Evolutionary conservation across 2,888 invertebrate species (phyloP).

Genomic region (Parnassius glacialis): DNA sequence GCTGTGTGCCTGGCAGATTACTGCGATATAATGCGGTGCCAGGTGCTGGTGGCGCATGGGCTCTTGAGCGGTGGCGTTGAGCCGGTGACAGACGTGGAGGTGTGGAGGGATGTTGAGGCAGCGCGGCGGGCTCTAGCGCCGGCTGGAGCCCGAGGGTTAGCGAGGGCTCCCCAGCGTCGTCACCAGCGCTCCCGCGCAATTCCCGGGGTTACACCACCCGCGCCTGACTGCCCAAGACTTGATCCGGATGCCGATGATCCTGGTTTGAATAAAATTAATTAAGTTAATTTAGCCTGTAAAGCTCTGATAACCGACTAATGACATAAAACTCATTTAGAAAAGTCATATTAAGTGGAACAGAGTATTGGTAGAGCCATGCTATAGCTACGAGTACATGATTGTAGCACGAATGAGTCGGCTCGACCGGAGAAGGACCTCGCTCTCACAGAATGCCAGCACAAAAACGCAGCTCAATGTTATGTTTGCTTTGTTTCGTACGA

Average conservation of each 20-base stretch:
- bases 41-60: slow-evolving; percentile 90
- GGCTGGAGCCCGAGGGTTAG: slow-evolving; percentile 76
- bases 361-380: too few relatives aligned
- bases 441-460: too few relatives aligned
- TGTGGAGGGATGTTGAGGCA: slow-evolving; percentile 90
- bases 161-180: slow-evolving; percentile 61
- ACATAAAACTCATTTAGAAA: too few relatives aligned
- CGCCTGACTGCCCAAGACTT: slow-evolving; percentile 60
- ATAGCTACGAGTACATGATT: too few relatives aligned
- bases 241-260: slow-evolving; percentile 47
- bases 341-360: too few relatives aligned
- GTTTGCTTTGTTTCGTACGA: too few relatives aligned
- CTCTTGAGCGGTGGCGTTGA: slow-evolving; percentile 83
- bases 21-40: slow-evolving; percentile 97
- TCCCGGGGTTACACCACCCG: slow-evolving; percentile 34
- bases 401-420: too few relatives aligned
- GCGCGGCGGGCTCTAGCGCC: slow-evolving; percentile 83
- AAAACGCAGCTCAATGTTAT: too few relatives aligned
- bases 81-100: slow-evolving; percentile 88
- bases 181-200: slow-evolving; percentile 35
- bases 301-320: too few relatives aligned
- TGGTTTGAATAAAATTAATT: slow-evolving; percentile 34
- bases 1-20: slow-evolving; percentile 96
- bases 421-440: too few relatives aligned
- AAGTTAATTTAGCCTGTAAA: too few relatives aligned